phyloP scores from a whole-genome alignment of 1,140 invertebrate species.

The Campodea augens region DNA sequence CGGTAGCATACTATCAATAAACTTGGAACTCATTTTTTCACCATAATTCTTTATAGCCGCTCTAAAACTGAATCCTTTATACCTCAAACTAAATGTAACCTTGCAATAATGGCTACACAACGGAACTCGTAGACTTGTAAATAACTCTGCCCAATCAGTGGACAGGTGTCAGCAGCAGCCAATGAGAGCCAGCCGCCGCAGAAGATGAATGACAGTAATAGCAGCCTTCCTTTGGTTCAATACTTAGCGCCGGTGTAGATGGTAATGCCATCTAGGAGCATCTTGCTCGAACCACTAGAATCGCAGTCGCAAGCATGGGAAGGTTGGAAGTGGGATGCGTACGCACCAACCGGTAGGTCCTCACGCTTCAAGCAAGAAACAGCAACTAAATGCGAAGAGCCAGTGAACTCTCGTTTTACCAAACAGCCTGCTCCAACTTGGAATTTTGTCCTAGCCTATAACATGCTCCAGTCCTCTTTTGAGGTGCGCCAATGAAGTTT shows the following conservation, averaged over 20 bases:
- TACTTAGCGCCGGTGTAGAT: conserved; percentile 4
- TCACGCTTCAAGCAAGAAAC: background rate
- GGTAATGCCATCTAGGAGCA: conserved; percentile 11
- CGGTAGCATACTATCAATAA: conserved; percentile 91
- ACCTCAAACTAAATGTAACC: conserved; percentile 10
- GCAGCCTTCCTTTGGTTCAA: conserved; percentile 4
- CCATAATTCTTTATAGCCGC: conserved; percentile 16
- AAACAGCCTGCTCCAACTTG: background rate
- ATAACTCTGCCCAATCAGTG: conserved; percentile 16
- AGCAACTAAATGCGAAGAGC: background rate
- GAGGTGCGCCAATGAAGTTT: no score
- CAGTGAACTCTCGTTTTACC: background rate
- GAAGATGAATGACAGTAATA: conserved; percentile 8
- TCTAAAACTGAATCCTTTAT: conserved; percentile 10
- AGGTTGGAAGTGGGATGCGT: no score
- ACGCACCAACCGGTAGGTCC: no score
- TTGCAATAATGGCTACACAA: conserved; percentile 7
- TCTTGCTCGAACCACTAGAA: conserved; percentile 4
- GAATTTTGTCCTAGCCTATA: no score
- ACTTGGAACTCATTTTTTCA: conserved; percentile 77
- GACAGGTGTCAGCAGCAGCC: conserved; percentile 13
- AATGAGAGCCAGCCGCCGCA: conserved; percentile 12
- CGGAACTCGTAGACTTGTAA: conserved; percentile 21
- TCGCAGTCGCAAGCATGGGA: no score
- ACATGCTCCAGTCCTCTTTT: no score